Evolutionary conservation across 2,797 vertebrate genomes (phyloP), one percentile per base, ranked within the genome.

Genomic region (Anguilla megastoma): DNA sequence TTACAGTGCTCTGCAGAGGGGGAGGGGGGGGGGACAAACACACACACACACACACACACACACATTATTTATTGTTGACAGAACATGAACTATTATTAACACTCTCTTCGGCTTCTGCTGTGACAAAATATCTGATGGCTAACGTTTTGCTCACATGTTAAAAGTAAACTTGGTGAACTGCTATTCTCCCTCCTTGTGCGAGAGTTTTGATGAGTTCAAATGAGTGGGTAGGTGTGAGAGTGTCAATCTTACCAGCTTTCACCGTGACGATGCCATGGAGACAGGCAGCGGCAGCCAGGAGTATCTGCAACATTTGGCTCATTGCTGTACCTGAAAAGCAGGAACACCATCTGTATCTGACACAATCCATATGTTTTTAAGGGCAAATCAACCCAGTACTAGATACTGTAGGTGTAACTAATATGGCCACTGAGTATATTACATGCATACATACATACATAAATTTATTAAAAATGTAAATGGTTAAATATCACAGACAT

Each of bases 1-100:
- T 45, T 90, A 24, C 95, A 96, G 85, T 89, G 91, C 41, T 91
- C 95, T 95, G 92, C 10, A 91, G 86, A 87, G 41, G 27, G 27
- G 36, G 36, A 2, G 36, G 36, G 33, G 33, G 33, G 33, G 33
- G 33, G 33, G 33, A 33, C 33, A 74, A 10, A 74, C 27, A 74
- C 69, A 69, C 24, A 82, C 86, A 87, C 33, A 79, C 18, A 80
- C 30, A 82, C 54, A 82, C 33, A 45, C 54, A 30, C 16, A 74
- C 63, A 52, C 0, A 21, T 21, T 21, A 24, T 12, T 36, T 33
- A 63, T 27, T 33, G 30, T 79, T 45, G 16, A 79, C 14, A 5
- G n/a, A 54, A 33, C 56, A 60, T 63, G 86, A 4, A 52, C 36
- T 60, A 6, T 60, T 21, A 60, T 3, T 18, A 18, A 0, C 74